Conservation (phyloP, 64 coral and sea anemone species). For the Cladopsammia gracilis region DNA sequence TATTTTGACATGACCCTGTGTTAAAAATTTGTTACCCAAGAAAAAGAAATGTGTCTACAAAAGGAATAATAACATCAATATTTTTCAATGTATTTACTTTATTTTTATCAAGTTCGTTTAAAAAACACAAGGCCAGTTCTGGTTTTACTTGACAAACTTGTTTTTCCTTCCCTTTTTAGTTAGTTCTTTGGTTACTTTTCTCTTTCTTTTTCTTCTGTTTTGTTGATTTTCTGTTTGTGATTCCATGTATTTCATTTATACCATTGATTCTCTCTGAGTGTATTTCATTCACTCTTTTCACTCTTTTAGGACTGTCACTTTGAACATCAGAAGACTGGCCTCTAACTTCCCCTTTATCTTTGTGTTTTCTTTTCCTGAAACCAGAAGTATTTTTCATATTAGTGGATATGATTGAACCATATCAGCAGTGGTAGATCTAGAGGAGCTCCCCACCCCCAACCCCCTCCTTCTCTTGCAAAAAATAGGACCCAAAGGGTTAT, state of each 20-base stretch:
- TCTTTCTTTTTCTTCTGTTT: background rate
- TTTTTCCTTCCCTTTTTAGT: background rate
- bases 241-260: background rate
- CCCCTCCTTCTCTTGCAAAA: too few species aligned
- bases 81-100: too few species aligned
- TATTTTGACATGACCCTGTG: too few species aligned
- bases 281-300: background rate
- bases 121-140: too few species aligned
- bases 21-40: too few species aligned
- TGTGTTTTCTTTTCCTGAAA: constrained; percentile 43
- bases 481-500: too few species aligned
- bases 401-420: too few species aligned
- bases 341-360: background rate
- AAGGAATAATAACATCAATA: too few species aligned
- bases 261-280: background rate
- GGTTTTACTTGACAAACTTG: too few species aligned
- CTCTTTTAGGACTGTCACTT: background rate
- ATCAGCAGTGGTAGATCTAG: too few species aligned
- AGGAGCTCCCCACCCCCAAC: background rate
- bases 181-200: background rate
- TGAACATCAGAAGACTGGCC: background rate
- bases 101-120: too few species aligned
- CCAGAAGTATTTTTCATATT: background rate
- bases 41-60: too few species aligned
- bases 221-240: background rate